Evolutionary conservation across 2,113 vertebrate genomes (phyloP).

Genomic region (Gopherus evgoodei): DNA sequence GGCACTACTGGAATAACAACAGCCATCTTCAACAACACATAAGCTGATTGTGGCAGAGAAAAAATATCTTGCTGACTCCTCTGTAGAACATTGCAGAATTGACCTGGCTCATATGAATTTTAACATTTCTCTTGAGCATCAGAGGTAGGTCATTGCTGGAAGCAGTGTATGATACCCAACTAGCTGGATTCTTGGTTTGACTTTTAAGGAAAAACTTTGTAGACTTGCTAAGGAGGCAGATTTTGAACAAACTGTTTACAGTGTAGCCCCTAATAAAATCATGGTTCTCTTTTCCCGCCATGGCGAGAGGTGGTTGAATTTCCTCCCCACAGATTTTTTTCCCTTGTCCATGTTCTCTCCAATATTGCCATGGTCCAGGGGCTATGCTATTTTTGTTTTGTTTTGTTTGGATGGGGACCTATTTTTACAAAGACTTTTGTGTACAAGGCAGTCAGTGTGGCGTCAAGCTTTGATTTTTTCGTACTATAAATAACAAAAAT

Average conservation of each 20-base stretch:
- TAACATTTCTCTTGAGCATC: background rate
- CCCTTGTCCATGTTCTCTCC: background rate
- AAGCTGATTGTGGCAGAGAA: background rate
- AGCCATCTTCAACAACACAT: background rate
- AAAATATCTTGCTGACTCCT: background rate
- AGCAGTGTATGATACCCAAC: background rate
- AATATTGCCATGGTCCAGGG: constrained; percentile 1
- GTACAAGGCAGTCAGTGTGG: background rate
- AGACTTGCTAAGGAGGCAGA: background rate
- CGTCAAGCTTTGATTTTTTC: background rate
- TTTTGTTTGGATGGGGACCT: background rate
- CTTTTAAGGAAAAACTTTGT: background rate
- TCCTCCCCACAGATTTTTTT: constrained; percentile 4
- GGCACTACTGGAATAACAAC: background rate
- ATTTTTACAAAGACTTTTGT: background rate
- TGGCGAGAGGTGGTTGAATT: background rate
- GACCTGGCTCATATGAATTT: background rate
- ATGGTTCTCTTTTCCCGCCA: background rate
- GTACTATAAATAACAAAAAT: constrained; percentile 2
- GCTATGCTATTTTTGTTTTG: background rate
- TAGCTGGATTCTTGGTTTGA: background rate
- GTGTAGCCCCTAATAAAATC: background rate
- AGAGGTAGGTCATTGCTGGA: constrained; percentile 8
- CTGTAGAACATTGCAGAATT: background rate
- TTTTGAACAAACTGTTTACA: constrained; percentile 6